These are phyloP conservation scores for Callocephalon fimbriatum DNA, from an alignment of 2,113 vertebrate species.

Conservation along the genomic window DNA sequence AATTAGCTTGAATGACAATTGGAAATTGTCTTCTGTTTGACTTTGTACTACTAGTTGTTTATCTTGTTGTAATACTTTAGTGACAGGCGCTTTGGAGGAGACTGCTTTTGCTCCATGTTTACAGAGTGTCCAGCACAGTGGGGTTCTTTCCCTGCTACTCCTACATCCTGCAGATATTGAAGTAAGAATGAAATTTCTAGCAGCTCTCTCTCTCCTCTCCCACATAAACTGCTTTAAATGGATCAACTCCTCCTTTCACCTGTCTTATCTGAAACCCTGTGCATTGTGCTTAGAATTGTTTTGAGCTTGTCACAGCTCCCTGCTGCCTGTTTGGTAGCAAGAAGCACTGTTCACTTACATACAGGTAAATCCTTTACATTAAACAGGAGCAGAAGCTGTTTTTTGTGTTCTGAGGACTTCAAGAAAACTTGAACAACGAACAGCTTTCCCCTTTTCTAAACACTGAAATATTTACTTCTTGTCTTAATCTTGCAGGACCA, in stretches of 20 bases:
- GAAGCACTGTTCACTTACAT: not conserved
- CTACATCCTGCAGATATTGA: not conserved
- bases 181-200: not conserved
- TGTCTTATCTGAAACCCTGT: not conserved
- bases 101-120: not conserved
- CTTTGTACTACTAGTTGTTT: not conserved
- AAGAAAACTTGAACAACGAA: not conserved
- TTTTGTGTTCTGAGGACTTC: not conserved
- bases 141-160: not conserved
- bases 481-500: not conserved
- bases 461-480: not conserved
- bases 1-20: not conserved
- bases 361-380: not conserved
- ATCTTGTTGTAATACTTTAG: not conserved
- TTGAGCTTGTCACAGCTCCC: not conserved
- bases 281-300: not conserved
- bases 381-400: not conserved
- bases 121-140: not conserved
- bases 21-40: not conserved
- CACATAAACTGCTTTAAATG: not conserved
- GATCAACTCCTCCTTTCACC: not conserved
- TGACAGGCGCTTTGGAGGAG: not conserved
- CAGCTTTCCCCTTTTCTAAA: not conserved
- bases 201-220: not conserved
- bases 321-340: constrained; percentile 15